Conservation (phyloP, 2,888 invertebrate genomes). For the Drosophila atroscutellata region DNA sequence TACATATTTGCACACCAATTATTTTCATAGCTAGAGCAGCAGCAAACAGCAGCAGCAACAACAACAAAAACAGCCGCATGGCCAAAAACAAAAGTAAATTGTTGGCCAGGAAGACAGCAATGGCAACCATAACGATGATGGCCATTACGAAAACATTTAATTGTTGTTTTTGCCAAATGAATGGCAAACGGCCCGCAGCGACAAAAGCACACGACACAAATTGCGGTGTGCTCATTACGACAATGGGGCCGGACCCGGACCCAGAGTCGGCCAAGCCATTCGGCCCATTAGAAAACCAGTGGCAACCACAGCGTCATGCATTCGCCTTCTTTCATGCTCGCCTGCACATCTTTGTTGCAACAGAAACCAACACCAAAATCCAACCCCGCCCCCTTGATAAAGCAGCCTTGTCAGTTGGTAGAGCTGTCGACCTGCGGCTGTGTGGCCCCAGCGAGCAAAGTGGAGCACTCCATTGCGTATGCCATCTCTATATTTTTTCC, state of each 20-base stretch:
- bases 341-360: conserved; percentile 67
- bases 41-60: conserved; percentile 29
- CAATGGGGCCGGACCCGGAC: conserved; percentile 46
- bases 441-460: conserved; percentile 60
- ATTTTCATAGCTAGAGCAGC: conserved; percentile 61
- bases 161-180: conserved; percentile 78
- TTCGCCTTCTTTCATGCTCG: conserved; percentile 68
- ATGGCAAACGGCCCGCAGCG: conserved; percentile 75
- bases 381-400: conserved; percentile 40
- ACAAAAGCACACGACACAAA: conserved; percentile 70
- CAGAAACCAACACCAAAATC: conserved; percentile 8
- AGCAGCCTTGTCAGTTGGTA: conserved; percentile 63
- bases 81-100: conserved; percentile 73
- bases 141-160: conserved; percentile 81
- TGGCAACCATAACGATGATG: conserved; percentile 62
- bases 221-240: conserved; percentile 79
- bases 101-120: conserved; percentile 56
- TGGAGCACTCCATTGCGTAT: conserved; percentile 72
- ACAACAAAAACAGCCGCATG: conserved; percentile 20
- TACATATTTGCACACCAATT: conserved; percentile 76
- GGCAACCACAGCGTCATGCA: conserved; percentile 52
- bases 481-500: conserved; percentile 68
- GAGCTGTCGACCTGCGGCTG: conserved; percentile 67
- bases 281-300: conserved; percentile 51
- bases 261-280: conserved; percentile 29